Base-by-base conservation (phyloP, 1,140 invertebrate species). In the Leptinotarsa lineolata region DNA sequence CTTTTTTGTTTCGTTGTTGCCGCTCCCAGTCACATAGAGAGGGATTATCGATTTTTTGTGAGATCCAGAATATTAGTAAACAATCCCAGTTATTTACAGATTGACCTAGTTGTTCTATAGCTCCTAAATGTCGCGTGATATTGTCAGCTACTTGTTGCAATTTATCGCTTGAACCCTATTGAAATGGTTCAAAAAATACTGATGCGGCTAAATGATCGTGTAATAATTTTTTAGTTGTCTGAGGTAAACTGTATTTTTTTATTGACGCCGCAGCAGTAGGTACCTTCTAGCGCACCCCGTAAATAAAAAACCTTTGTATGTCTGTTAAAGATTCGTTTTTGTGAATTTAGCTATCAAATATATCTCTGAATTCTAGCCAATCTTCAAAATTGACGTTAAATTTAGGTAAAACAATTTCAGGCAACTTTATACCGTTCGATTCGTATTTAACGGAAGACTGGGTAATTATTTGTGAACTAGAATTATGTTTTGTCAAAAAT, bases 291-390 rank as follows among this genome's bases (percentile, higher is more conserved):
- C 3, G 70, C 67, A 13, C 68, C 59, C 44, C 69, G 6, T 39
- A 74, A 48, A 60, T 77, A 75, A 75, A 63, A 64, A 73, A 77
- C 46, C 75, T 75, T 68, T 70, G 70, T 13, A 77, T 70, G 20
- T 68, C 22, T 24, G 13, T 46, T 21, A 76, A n/a, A 2, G 24
- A 16, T 11, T 58, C 44, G 60, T 76, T 77, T 45, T 15, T 46
- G 69, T 75, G 67, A 13, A 76, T 73, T 22, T 75, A 20, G 13
- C 71, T 73, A 21, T 75, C 64, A 72, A 75, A 76, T 2, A 66
- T 75, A 44, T 77, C 74, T 8, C 60, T 46, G 66, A 73, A 77
- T 60, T 77, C 71, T 15, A 75, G 18, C 76, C 74, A 77, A 54
- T 30, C 39, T 18, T 74, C 45, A 58, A 73, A 76, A 46, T 74